Evolutionary conservation across 2,113 vertebrate species (phyloP), one percentile per base, ranked within the genome.

Genomic region (Gasterosteus aculeatus): DNA sequence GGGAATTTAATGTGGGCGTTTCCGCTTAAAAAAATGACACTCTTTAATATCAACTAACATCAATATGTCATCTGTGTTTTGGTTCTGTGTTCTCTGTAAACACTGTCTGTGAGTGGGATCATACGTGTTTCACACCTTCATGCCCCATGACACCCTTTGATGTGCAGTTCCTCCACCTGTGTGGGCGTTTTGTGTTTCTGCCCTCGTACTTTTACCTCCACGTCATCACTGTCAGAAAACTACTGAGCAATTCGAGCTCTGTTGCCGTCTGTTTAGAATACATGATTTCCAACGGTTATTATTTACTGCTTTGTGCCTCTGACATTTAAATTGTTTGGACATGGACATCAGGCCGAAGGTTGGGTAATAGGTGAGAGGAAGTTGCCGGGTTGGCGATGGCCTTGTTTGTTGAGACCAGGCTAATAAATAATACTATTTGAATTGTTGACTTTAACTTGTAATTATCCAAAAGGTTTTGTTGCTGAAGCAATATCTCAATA

Each of bases 11-110:
- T 81, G 51, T 54, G 64, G 46, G 39, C 41, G 58, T 61, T 72
- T 59, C 65, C 69, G 60, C 57, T 19, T 41, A 11, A 3, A 71
- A 71, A 72, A 78, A 71, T 12, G 1, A n/a, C 22, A 67, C 61
- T 15, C 57, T 60, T 81, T 51, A 66, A 39, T 84, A 29, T 71
- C 53, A 26, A 63, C 67, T 76, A 70, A 81, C 79, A 65, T 74
- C 33, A 66, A 66, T 80, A 29, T 70, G 10, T 69, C 80, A 87
- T 85, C 73, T 84, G 80, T 89, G 76, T 92, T 80, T 77, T 42
- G 78, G 77, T 84, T 78, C 64, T 87, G 59, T 90, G 57, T 65
- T 31, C 44, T 72, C 29, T 67, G 62, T 66, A 42, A 72, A 51
- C n/a, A 29, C 56, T 61, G 72, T 67, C 78, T 85, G 78, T 90